phyloP scores from a whole-genome alignment of 2,113 vertebrate species.

The Cyprinodon tularosa region DNA sequence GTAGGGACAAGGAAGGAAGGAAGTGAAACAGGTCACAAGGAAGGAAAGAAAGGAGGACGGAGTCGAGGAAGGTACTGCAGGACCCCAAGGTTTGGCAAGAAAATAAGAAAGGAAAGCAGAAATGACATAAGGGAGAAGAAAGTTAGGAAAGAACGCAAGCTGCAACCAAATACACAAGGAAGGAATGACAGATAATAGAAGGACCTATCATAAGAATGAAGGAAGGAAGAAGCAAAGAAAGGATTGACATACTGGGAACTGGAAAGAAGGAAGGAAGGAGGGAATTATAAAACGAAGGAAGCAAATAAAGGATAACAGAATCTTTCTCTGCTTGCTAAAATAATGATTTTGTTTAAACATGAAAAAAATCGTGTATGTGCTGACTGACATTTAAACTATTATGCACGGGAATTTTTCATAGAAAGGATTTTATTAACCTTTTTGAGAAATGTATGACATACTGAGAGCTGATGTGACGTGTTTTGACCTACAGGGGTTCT shows the following conservation, averaged over 20 bases:
- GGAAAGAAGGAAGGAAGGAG: no score
- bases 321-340: no score
- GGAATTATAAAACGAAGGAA: neutral
- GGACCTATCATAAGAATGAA: neutral
- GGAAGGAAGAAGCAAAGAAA: neutral
- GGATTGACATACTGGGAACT: no score
- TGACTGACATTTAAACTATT: neutral
- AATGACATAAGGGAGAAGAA: neutral
- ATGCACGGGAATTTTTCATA: neutral
- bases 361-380: no score
- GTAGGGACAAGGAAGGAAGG: neutral
- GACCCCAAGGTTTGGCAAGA: neutral
- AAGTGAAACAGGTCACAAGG: neutral
- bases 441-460: neutral
- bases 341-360: no score
- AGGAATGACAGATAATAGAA: neutral
- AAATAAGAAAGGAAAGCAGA: no score
- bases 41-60: neutral
- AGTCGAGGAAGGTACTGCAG: neutral
- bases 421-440: neutral
- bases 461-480: conserved; percentile 5
- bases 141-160: neutral
- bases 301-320: neutral
- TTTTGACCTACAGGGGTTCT: neutral
- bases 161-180: no score